phyloP scores from a whole-genome alignment of 2,888 invertebrate species.

The Cancer borealis region DNA sequence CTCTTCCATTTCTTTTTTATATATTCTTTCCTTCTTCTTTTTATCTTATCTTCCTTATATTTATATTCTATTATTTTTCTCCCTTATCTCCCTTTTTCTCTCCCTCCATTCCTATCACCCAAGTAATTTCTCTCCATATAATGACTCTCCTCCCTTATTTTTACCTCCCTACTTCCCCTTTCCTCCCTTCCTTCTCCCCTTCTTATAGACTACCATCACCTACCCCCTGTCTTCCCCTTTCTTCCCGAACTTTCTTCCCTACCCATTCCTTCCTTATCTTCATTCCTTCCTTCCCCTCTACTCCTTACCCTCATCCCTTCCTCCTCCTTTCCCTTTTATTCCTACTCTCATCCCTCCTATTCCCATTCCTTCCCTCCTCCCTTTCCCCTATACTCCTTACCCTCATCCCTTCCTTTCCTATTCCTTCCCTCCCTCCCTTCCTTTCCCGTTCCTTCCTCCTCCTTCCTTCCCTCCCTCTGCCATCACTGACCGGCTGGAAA shows the following conservation, averaged over 20 bases:
- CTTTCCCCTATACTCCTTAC: too few species aligned
- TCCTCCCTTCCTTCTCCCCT: background rate
- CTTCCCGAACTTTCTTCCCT: background rate
- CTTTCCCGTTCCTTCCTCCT: background rate
- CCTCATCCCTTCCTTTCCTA: background rate
- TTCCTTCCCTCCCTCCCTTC: background rate
- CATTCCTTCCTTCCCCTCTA: background rate
- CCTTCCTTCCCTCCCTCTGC: constrained; percentile 13
- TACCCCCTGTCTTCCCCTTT: background rate
- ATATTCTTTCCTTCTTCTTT: background rate
- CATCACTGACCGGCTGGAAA: constrained; percentile 60
- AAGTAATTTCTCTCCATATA: background rate
- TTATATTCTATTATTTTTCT: background rate
- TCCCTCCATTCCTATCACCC: too few species aligned
- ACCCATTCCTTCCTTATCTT: background rate
- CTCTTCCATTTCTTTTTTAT: background rate
- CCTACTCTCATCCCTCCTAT: background rate
- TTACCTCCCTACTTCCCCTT: background rate
- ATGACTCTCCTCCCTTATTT: background rate
- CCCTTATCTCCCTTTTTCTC: background rate
- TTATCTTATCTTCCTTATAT: background rate
- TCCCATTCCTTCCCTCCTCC: background rate
- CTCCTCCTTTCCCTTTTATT: background rate
- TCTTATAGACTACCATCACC: background rate
- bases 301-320: background rate